These are phyloP conservation scores for Sciurus carolinensis DNA, from an alignment of 2,797 vertebrate genomes.

Conservation along the genomic window DNA sequence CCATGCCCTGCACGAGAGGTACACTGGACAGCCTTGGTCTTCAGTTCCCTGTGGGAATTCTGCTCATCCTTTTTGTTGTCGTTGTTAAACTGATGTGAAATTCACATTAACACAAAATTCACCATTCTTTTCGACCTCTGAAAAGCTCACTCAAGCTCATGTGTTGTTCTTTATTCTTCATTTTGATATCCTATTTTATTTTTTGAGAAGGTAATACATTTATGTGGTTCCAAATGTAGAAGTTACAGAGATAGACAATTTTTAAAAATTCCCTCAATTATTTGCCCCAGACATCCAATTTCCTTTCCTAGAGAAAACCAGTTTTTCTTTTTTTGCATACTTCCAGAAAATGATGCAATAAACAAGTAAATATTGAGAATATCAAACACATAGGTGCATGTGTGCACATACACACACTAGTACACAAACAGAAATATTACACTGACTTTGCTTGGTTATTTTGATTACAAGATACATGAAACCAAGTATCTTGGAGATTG, in stretches of 20 bases:
- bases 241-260: neutral
- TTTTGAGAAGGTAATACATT: conserved; percentile 12
- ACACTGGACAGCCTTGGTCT: neutral
- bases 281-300: neutral
- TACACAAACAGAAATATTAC: neutral
- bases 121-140: neutral
- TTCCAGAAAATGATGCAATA: conserved; percentile 21
- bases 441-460: neutral
- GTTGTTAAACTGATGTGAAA: neutral
- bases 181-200: conserved; percentile 12
- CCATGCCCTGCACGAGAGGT: no score
- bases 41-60: neutral
- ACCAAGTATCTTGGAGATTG: neutral
- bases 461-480: neutral
- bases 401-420: neutral
- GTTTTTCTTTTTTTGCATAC: neutral
- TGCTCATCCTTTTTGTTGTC: neutral
- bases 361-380: neutral
- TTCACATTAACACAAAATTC: neutral
- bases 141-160: neutral
- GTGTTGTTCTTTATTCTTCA: conserved; percentile 29
- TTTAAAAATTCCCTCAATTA: neutral
- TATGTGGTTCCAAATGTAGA: conserved; percentile 34
- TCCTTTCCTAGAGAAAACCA: neutral
- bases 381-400: neutral